Evolutionary conservation across 2,888 invertebrate species (phyloP), one percentile per base, ranked within the genome.

Genomic region (Vanessa cardui): DNA sequence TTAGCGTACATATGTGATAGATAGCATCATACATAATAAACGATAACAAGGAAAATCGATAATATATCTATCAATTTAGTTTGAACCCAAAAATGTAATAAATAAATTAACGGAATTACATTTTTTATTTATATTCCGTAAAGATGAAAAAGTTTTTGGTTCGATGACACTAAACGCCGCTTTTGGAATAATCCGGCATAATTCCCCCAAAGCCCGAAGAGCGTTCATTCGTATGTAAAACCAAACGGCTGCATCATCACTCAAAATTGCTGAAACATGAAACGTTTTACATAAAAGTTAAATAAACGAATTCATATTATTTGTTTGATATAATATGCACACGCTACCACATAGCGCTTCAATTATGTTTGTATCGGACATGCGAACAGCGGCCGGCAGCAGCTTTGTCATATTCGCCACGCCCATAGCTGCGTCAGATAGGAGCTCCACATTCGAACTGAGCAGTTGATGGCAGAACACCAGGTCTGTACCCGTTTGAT

Each of bases 331-430:
- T 12, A 39, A 9, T 18, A 18, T n/a, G 18, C 8, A 47, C 18
- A 39, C 39, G 39, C 58, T 56, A 91, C 91, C 86, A 69, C 89
- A 87, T 2, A 92, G 76, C 0, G 88, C 87, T 70, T 92, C 92
- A 56, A 91, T 89, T 62, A 92, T 85, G 60, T 89, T 91, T 0
- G 92, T 90, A 61, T 92, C 91, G 0, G 85, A 87, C 92, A 92
- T 92, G 46, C 90, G 82, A 2, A 89, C 86, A 8, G 91, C 92
- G 0, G 92, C 83, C 0, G 89, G 86, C 33, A 90, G 69, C 1
- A 91, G 76, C 44, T 88, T 85, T 46, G 91, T 91, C 92, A 92
- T 92, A 74, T 92, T 92, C 68, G 90, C 88, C 0, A 92, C 90
- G 0, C 91, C 92, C 86, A 91, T 85, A 0, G 92, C 92, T 0